Percentiles rank a stretch among this genome's conserved stretches.
phyloP scores from a whole-genome alignment of 1,140 invertebrate species.

The Drosophila chauvacae region DNA sequence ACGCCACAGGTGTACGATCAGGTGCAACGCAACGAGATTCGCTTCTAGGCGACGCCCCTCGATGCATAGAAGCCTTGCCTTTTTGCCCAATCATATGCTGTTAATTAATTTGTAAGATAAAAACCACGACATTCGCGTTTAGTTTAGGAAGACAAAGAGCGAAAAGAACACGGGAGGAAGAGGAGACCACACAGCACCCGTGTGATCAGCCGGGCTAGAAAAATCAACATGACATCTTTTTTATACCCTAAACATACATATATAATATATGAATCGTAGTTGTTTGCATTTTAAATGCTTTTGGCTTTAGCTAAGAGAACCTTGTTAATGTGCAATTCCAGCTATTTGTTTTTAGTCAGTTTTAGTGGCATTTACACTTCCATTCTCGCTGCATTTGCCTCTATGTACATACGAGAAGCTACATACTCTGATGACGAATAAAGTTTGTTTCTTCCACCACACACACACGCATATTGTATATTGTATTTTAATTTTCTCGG shows the following conservation, averaged over 20 bases:
- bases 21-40: constrained; percentile 84
- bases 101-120: constrained; percentile 77
- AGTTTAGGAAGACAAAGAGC: constrained; percentile 16
- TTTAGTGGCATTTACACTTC: constrained; percentile 54
- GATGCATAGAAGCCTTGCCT: constrained; percentile 23
- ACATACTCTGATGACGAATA: constrained; percentile 44
- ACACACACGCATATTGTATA: background rate
- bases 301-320: constrained; percentile 49
- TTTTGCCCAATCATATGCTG: constrained; percentile 70
- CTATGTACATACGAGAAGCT: constrained; percentile 50
- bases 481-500: constrained; percentile 41
- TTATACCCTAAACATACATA: constrained; percentile 27
- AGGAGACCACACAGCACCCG: background rate
- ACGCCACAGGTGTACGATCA: constrained; percentile 87
- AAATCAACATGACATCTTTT: constrained; percentile 34
- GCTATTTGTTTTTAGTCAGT: constrained; percentile 49
- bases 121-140: constrained; percentile 16
- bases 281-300: constrained; percentile 44
- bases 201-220: constrained; percentile 10
- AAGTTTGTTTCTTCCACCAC: constrained; percentile 49
- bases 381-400: constrained; percentile 50
- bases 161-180: background rate
- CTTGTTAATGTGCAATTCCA: constrained; percentile 56
- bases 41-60: constrained; percentile 46
- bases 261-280: constrained; percentile 11